Conservation (phyloP, 2,888 invertebrate genomes). For the Nymphalis polychloros region DNA sequence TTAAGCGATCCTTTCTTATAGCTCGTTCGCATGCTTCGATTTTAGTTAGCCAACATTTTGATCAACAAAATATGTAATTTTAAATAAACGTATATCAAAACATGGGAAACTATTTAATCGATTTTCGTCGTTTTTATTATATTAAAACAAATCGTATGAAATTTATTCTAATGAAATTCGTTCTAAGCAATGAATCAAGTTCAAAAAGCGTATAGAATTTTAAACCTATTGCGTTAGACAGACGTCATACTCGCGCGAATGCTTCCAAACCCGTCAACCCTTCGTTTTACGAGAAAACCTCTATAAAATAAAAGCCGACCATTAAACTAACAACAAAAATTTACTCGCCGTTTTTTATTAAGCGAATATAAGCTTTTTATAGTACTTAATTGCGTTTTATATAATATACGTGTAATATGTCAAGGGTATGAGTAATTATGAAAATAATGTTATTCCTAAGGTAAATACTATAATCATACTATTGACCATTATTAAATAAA, state of each 20-base stretch:
- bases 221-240: constrained; percentile 45
- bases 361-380: constrained; percentile 22
- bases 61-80: too few species aligned
- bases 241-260: constrained; percentile 49
- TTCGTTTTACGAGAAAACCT: constrained; percentile 27
- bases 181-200: constrained; percentile 23
- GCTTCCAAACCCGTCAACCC: constrained; percentile 33
- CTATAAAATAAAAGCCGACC: constrained; percentile 24
- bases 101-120: background rate
- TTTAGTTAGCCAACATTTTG: too few species aligned
- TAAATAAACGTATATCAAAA: too few species aligned
- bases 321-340: constrained; percentile 26
- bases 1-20: too few species aligned
- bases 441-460: too few species aligned
- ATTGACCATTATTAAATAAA: too few species aligned
- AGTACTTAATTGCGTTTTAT: background rate
- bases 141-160: background rate
- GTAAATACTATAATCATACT: too few species aligned
- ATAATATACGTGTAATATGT: too few species aligned
- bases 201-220: constrained; percentile 35
- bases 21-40: too few species aligned
- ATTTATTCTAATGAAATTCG: constrained; percentile 6
- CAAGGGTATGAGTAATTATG: too few species aligned
- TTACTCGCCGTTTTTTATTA: constrained; percentile 20
- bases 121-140: background rate